Evolutionary conservation across 1,140 invertebrate genomes (phyloP), one percentile per base, ranked within the genome.

Genomic region (Panonychus citri): DNA sequence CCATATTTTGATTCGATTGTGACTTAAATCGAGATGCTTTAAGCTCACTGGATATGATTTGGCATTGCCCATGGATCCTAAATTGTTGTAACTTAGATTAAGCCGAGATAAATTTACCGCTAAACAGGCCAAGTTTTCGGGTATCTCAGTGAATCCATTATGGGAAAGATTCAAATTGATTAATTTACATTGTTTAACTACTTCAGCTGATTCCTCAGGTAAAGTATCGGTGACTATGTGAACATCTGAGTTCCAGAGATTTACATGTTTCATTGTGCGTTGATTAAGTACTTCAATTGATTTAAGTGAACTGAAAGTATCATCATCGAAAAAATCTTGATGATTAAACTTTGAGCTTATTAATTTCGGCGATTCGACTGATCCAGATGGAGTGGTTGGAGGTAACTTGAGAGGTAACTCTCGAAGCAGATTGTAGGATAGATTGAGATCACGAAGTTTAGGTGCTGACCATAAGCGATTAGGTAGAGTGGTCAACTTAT

Each of bases 1-100:
- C 85, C 86, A 91, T 57, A 80, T 79, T 1, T 77, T 77, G 53
- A 96, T 86, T 66, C 83, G 80, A 70, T 97, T 97, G 66, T 93
- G 82, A 10, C 84, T 88, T 19, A 96, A 71, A 71, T 96, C 91
- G 2, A 97, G 68, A 66, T 93, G 88, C 60, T 89, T 85, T 1
- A 96, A 69, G 49, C 77, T 80, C 40, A 78, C 77, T 3, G 93
- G 91, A 69, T 90, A 90, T 46, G 83, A 82, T 10, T 82, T 84
- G 34, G 94, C 82, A 62, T 84, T 80, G 15, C 87, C 86, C 80
- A 90, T 85, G 21, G 40, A 64, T 15, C 58, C 66, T n/a, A 69
- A 59, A 61, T 64, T 69, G 71, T 98, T 98, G 65, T 87, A 84
- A 15, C 87, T 80, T 73, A 97, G 77, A 66, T 91, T 91, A 1